Percentiles rank a stretch among this genome's conserved stretches.
Conservation (phyloP, 2,888 invertebrate species). For the Cabera pusaria region DNA sequence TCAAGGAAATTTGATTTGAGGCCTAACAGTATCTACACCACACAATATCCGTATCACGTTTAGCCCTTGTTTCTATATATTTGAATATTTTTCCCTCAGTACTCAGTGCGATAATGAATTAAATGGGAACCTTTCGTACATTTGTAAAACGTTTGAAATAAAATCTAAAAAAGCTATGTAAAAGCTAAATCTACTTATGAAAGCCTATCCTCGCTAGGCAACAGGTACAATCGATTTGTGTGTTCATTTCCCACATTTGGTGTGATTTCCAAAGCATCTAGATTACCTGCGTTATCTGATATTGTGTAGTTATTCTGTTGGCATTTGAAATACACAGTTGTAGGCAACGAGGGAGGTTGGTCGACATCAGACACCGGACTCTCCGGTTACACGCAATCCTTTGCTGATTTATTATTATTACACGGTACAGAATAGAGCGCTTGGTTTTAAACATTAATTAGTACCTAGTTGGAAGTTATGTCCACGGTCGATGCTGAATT, state of each 20-base stretch:
- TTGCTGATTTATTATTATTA: slow-evolving; percentile 53
- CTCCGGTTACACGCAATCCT: slow-evolving; percentile 70
- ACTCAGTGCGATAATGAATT: too few species aligned
- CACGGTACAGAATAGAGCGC: slow-evolving; percentile 43
- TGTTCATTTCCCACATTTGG: slow-evolving; percentile 29
- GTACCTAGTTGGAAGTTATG: slow-evolving; percentile 18
- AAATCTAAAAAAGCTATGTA: too few species aligned
- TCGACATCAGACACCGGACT: slow-evolving; percentile 59
- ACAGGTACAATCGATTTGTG: slow-evolving; percentile 1
- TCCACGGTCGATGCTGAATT: slow-evolving; percentile 8
- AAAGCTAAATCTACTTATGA: too few species aligned
- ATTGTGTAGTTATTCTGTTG: slow-evolving; percentile 36
- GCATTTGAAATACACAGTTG: slow-evolving; percentile 43
- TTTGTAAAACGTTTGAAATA: too few species aligned
- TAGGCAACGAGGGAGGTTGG: slow-evolving; percentile 53
- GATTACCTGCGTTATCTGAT: slow-evolving; percentile 44
- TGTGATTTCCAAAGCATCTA: slow-evolving; percentile 28
- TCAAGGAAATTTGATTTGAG: slow-evolving; percentile 18
- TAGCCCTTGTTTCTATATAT: too few species aligned
- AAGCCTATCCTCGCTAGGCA: too few species aligned
- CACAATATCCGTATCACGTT: too few species aligned
- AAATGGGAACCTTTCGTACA: too few species aligned
- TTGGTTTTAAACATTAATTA: slow-evolving; percentile 44
- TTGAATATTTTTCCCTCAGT: too few species aligned
- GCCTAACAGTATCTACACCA: background rate